phyloP scores from a whole-genome alignment of 2,888 invertebrate species.

The Sarcophaga carnaria region DNA sequence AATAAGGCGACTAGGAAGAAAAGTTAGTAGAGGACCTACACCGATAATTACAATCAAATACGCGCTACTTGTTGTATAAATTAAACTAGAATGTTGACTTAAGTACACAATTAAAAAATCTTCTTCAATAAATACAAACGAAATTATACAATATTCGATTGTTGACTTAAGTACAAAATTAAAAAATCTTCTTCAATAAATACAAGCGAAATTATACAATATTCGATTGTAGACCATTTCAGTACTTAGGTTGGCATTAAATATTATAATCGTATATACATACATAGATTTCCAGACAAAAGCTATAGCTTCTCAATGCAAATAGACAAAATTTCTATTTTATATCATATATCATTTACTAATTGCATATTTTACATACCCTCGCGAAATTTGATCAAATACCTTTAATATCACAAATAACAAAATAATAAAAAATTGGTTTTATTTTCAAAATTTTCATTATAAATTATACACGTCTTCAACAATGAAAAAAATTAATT shows the following conservation, averaged over 20 bases:
- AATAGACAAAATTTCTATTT: constrained; percentile 23
- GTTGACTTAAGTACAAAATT: constrained; percentile 41
- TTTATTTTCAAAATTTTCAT: too few relatives aligned
- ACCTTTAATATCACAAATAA: not conserved
- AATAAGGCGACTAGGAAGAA: constrained; percentile 71
- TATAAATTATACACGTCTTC: constrained; percentile 52
- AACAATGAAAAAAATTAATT: constrained; percentile 30
- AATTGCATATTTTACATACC: too few relatives aligned
- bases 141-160: constrained; percentile 60
- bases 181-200: constrained; percentile 21
- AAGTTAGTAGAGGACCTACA: constrained; percentile 35
- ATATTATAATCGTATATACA: not conserved
- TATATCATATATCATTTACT: not conserved
- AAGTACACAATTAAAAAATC: constrained; percentile 21
- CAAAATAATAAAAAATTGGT: too few relatives aligned
- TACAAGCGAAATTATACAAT: constrained; percentile 45
- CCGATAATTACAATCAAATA: constrained; percentile 22
- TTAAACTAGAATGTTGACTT: not conserved
- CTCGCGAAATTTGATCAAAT: too few relatives aligned
- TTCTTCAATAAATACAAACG: constrained; percentile 1
- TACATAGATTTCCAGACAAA: constrained; percentile 33
- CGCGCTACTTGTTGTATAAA: constrained; percentile 62
- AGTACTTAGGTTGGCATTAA: constrained; percentile 29
- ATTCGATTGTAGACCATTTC: constrained; percentile 45
- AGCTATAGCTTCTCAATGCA: constrained; percentile 9